phyloP scores from a whole-genome alignment of 2,797 vertebrate genomes.

The Danio choprae region DNA sequence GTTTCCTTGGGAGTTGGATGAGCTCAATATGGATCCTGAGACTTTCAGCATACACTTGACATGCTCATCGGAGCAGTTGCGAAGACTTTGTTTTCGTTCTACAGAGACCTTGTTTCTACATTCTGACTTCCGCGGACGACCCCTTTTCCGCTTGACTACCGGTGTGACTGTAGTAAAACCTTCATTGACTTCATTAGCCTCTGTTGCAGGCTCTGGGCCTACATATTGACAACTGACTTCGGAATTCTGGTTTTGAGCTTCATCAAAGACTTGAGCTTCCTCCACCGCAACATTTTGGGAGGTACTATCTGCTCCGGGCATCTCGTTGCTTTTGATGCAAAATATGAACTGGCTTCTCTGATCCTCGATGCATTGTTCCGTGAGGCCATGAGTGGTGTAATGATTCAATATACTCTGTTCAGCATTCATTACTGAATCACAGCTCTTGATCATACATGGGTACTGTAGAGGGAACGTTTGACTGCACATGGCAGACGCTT shows the following conservation, averaged over 20 bases:
- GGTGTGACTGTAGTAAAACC: conserved; percentile 69
- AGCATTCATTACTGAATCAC: conserved; percentile 89
- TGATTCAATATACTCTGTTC: conserved; percentile 95
- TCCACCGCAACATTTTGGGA: conserved; percentile 70
- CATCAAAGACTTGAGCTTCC: conserved; percentile 65
- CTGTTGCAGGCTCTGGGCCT: conserved; percentile 68
- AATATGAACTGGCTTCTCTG: conserved; percentile 93
- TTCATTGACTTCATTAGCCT: conserved; percentile 70
- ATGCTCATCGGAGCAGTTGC: conserved; percentile 72
- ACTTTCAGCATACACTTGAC: conserved; percentile 75
- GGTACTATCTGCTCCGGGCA: conserved; percentile 71
- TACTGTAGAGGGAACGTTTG: conserved; percentile 90
- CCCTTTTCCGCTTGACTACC: conserved; percentile 72
- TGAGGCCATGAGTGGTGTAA: conserved; percentile 95
- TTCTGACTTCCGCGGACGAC: conserved; percentile 77
- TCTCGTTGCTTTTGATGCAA: conserved; percentile 86
- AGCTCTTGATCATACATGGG: conserved; percentile 98
- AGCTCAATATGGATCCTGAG: conserved; percentile 83
- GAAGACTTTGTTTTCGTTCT: conserved; percentile 75
- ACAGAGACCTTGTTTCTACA: conserved; percentile 73
- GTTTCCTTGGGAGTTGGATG: conserved; percentile 79
- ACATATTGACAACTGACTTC: conserved; percentile 64
- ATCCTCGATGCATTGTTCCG: conserved; percentile 91
- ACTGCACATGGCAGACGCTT: conserved; percentile 91
- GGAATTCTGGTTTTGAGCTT: conserved; percentile 57